These are phyloP conservation scores for Aphidius colemani DNA, from an alignment of 2,888 invertebrate species.

Conservation along the genomic window DNA sequence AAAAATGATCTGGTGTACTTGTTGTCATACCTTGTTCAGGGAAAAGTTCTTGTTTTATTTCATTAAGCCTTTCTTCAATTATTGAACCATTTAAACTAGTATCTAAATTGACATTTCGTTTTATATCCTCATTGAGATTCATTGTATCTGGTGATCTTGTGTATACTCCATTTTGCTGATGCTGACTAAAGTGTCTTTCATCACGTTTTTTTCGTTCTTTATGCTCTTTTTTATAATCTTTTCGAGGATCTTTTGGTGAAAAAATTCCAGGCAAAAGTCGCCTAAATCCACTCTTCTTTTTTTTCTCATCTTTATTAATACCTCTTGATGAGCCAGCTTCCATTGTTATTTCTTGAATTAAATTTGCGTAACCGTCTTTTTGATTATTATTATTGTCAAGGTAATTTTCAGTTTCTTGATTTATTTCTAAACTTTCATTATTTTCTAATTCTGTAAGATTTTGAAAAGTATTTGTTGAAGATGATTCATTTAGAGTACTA, in stretches of 20 bases:
- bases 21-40: conserved; percentile 49
- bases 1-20: conserved; percentile 51
- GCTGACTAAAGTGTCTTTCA: conserved; percentile 49
- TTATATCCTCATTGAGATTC: conserved; percentile 55
- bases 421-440: conserved; percentile 6
- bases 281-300: conserved; percentile 50
- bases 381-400: not conserved
- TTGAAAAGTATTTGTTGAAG: conserved; percentile 9
- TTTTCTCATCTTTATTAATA: conserved; percentile 57
- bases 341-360: conserved; percentile 52
- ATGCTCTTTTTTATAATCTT: conserved; percentile 49
- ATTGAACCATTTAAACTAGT: conserved; percentile 51
- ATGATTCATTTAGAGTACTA: conserved; percentile 31
- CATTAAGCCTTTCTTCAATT: conserved; percentile 52
- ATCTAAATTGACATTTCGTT: conserved; percentile 52
- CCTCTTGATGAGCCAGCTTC: conserved; percentile 46
- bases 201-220: conserved; percentile 48
- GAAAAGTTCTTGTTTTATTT: conserved; percentile 53
- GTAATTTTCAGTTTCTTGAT: not conserved
- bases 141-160: conserved; percentile 53
- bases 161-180: conserved; percentile 55
- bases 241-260: conserved; percentile 53
- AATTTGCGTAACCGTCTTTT: conserved; percentile 51
- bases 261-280: conserved; percentile 51
- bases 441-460: not conserved